phyloP scores from a whole-genome alignment of 2,797 vertebrate genomes.

The Petrocephalus schoutedeni region DNA sequence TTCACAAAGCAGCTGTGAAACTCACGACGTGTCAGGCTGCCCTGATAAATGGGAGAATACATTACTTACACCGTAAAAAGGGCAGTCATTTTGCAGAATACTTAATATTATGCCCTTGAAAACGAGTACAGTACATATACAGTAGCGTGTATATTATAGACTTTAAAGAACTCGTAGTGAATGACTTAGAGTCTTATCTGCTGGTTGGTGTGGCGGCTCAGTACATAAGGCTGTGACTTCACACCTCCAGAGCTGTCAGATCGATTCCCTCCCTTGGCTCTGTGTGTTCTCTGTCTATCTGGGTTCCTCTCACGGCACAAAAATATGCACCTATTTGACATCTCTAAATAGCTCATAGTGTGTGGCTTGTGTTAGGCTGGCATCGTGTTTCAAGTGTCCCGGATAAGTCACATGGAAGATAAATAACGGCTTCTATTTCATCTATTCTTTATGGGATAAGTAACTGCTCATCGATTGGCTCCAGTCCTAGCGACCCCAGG shows the following conservation, averaged over 20 bases:
- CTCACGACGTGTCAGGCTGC: not conserved
- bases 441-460: not conserved
- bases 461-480: not conserved
- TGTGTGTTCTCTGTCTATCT: not conserved
- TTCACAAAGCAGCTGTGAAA: conserved; percentile 4
- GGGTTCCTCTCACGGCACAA: not conserved
- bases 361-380: not conserved
- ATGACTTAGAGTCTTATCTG: not conserved
- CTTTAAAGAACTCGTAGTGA: not conserved
- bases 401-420: not conserved
- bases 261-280: not conserved
- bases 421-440: not conserved
- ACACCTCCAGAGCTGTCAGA: not conserved
- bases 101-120: not conserved
- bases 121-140: not conserved
- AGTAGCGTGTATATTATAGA: not conserved
- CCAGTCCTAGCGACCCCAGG: not conserved
- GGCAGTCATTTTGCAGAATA: conserved; percentile 6
- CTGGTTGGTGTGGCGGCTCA: not conserved
- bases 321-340: not conserved
- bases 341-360: conserved; percentile 3
- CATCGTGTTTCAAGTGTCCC: not conserved
- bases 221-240: not conserved
- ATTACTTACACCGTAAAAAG: not conserved
- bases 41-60: not conserved